Evolutionary conservation across 64 coral and sea anemone genomes (phyloP), one percentile per base, ranked within the genome.

Genomic region (Porites australiensis): DNA sequence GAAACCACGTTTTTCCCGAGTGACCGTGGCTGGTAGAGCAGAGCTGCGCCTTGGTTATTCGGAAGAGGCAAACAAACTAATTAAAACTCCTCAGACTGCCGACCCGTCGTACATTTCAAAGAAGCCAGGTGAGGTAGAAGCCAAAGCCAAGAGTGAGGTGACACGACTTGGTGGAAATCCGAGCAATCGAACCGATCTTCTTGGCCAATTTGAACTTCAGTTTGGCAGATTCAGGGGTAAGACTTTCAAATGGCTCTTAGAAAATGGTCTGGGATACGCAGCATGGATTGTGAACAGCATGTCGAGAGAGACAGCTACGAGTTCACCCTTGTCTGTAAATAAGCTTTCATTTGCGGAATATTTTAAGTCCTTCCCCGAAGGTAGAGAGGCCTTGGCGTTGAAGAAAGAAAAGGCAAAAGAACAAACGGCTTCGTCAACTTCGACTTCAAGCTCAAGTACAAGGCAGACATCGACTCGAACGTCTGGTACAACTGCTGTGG

Each of bases 181-280:
- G 3, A 73, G 20, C 37, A 43, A 73, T 11, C 70, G 27, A 23
- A 45, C 19, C 14, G 70, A 44, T 73, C 3, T 73, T 62, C 43
- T 89, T 1, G 77, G 89, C 4, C 50, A 91, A 62, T 82, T 59
- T 3, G 64, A 83, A 21, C 45, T 91, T 18, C 89, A 91, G 18
- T 83, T 91, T 72, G 77, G 69, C 3, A 4, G 13, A 49, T 91
- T 60, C 53, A 13, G 55, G 18, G 89, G 77, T 3, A 51, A 82
- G 20, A 82, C 23, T 1, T 72, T 91, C 77, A 91, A 45, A n/a
- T n/a, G n/a, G n/a, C n/a, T n/a, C n/a, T n/a, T n/a, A n/a, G n/a
- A n/a, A n/a, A n/a, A n/a, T n/a, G 20, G 48, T 6, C 65, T 91
- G 60, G 89, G 89, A 8, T 80, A 80, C 19, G 54, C 77, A 3